phyloP scores from a whole-genome alignment of 2,113 vertebrate species.

The Pelodiscus sinensis region DNA sequence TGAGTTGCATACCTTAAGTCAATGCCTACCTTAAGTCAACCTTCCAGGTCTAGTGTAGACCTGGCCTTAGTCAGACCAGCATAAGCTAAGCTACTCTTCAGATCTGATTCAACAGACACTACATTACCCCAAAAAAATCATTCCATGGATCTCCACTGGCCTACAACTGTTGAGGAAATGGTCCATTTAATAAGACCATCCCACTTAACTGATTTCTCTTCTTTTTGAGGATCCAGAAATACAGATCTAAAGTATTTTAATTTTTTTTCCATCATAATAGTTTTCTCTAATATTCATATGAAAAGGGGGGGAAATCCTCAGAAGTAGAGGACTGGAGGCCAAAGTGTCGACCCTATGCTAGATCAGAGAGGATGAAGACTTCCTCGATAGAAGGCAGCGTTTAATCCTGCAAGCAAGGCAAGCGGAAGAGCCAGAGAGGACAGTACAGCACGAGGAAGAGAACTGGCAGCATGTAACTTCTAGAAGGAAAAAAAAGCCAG shows the following conservation, averaged over 20 bases:
- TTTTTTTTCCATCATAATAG: not conserved
- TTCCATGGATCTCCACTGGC: not conserved
- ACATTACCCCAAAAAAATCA: not conserved
- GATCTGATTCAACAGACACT: not conserved
- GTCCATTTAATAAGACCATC: not conserved
- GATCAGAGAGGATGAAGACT: too few relatives aligned
- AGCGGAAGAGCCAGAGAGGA: too few relatives aligned
- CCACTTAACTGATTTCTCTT: not conserved
- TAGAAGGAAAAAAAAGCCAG: too few relatives aligned
- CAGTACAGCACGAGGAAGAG: too few relatives aligned
- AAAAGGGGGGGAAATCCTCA: not conserved
- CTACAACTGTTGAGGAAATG: not conserved
- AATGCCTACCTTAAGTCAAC: too few relatives aligned
- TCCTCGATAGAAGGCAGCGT: too few relatives aligned
- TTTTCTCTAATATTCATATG: not conserved
- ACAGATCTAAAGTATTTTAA: not conserved
- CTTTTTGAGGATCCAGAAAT: not conserved
- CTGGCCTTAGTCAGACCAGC: not conserved
- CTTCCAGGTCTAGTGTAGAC: too few relatives aligned
- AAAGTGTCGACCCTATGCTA: too few relatives aligned
- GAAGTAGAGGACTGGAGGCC: not conserved
- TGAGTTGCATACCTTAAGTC: too few relatives aligned
- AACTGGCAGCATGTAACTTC: too few relatives aligned
- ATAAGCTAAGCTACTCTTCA: not conserved
- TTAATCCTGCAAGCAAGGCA: too few relatives aligned